A percentile compares a stretch with the other conserved stretches of the same genome.
phyloP scores from a whole-genome alignment of 2,113 vertebrate species.

The Protobothrops flavoviridis region DNA sequence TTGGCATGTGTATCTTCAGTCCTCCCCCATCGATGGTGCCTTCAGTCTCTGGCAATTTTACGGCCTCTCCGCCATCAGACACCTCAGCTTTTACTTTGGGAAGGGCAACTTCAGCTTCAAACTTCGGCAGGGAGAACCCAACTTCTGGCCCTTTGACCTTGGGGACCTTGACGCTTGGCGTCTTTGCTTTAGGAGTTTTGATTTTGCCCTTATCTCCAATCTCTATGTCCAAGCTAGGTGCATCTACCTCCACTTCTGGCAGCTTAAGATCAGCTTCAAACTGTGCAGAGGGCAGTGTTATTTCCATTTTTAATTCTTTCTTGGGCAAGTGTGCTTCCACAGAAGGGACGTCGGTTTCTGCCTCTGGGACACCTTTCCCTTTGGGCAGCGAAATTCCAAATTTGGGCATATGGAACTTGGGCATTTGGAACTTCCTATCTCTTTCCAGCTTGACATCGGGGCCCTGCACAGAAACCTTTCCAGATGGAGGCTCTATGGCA shows the following conservation, averaged over 20 bases:
- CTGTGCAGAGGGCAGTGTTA: not conserved
- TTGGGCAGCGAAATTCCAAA: not conserved
- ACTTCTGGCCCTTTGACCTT: rapidly evolving
- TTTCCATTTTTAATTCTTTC: not conserved
- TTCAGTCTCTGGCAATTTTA: not conserved
- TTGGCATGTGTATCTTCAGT: not conserved
- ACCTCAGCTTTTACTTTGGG: not conserved
- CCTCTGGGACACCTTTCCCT: not conserved
- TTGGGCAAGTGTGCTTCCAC: not conserved
- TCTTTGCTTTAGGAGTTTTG: too few species aligned
- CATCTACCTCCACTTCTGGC: not conserved
- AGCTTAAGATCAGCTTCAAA: not conserved
- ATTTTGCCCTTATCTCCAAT: rapidly evolving
- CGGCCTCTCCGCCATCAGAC: rapidly evolving
- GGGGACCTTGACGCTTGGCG: rapidly evolving
- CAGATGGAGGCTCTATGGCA: not conserved
- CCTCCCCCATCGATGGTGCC: not conserved
- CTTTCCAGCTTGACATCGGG: rapidly evolving
- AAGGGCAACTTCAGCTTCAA: not conserved
- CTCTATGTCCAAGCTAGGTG: not conserved
- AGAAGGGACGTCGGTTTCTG: not conserved
- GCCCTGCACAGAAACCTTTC: not conserved
- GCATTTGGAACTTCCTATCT: not conserved
- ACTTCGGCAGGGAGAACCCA: not conserved
- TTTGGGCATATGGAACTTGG: not conserved